A percentile compares a stretch with the other conserved stretches of the same genome.
These are phyloP conservation scores for Galerucella pusilla DNA, from an alignment of 2,888 invertebrate species.

Conservation along the genomic window DNA sequence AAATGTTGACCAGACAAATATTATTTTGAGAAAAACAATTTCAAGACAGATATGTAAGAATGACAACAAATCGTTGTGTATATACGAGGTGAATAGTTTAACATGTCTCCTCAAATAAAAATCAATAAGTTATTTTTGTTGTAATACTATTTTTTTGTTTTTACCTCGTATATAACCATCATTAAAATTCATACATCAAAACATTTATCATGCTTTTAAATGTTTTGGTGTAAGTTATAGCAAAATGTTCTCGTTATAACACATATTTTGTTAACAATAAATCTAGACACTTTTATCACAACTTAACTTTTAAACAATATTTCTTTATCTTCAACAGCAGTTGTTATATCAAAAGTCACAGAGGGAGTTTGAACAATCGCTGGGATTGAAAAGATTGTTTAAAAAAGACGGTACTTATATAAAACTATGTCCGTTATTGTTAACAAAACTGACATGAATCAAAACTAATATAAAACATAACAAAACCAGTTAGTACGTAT, in stretches of 20 bases:
- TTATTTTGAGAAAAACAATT: no score
- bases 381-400: not conserved
- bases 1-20: no score
- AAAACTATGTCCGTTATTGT: conserved; percentile 5
- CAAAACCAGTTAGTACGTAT: conserved; percentile 53
- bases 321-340: not conserved
- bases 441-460: conserved; percentile 26
- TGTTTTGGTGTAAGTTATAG: not conserved
- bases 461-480: conserved; percentile 29
- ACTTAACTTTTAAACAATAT: conserved; percentile 24
- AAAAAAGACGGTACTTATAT: conserved; percentile 13
- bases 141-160: not conserved
- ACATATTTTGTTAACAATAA: conserved; percentile 24
- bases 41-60: not conserved
- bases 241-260: not conserved
- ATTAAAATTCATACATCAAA: conserved; percentile 7
- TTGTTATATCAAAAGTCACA: no score
- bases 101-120: not conserved
- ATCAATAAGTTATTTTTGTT: conserved; percentile 26
- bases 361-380: not conserved
- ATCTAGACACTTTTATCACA: conserved; percentile 30
- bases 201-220: conserved; percentile 7
- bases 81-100: not conserved
- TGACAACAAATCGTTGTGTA: not conserved
- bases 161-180: conserved; percentile 9